phyloP scores from a whole-genome alignment of 1,140 invertebrate species.

The Ylistrum balloti region DNA sequence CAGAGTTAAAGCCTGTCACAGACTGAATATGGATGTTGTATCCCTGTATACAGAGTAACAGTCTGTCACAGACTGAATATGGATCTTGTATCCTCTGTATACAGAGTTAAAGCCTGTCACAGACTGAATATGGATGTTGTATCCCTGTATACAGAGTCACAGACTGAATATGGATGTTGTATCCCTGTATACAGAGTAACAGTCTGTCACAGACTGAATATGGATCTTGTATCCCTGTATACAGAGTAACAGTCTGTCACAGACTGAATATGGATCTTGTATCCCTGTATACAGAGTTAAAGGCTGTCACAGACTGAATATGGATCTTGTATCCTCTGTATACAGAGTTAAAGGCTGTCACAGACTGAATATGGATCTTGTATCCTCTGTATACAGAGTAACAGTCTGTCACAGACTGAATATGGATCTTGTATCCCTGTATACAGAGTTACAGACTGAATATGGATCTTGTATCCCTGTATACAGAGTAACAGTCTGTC shows the following conservation, averaged over 20 bases:
- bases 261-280: not conserved
- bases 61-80: no score
- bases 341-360: not conserved
- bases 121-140: no score
- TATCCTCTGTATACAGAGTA: not conserved
- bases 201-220: not conserved
- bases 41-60: no score
- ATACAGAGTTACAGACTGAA: not conserved
- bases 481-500: not conserved
- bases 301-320: not conserved
- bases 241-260: not conserved
- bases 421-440: not conserved
- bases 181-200: not conserved
- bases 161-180: not conserved
- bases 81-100: no score
- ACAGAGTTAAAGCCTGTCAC: no score
- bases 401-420: not conserved
- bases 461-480: not conserved
- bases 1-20: not conserved
- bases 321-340: not conserved
- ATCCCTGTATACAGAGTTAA: not conserved
- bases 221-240: not conserved
- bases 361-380: not conserved
- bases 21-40: not conserved
- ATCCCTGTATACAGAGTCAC: no score